Evolutionary conservation across 2,888 invertebrate genomes (phyloP).

Genomic region (Thera britannica): DNA sequence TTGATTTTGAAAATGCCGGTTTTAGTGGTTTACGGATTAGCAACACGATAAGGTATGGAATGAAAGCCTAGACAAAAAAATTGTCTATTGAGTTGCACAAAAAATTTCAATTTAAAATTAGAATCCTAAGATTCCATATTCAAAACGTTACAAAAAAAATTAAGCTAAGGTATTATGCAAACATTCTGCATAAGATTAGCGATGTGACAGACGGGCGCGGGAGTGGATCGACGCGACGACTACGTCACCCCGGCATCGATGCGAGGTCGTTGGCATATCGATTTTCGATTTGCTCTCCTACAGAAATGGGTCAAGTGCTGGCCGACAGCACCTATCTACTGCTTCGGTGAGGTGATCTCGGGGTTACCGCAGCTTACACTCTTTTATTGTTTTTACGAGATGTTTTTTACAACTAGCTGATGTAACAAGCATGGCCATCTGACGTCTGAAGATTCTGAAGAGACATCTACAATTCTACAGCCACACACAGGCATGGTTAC

Average conservation of each 20-base stretch:
- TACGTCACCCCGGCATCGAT: slow-evolving; percentile 45
- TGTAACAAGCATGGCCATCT: no score
- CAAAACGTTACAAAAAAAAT: not conserved
- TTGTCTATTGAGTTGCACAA: no score
- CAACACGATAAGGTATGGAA: no score
- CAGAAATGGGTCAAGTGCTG: slow-evolving; percentile 80
- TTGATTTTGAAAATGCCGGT: no score
- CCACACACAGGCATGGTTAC: no score
- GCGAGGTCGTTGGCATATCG: slow-evolving; percentile 71
- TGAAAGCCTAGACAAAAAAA: no score
- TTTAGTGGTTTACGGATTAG: no score
- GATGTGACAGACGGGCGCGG: slow-evolving; percentile 54
- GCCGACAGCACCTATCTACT: slow-evolving; percentile 50
- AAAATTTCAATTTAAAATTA: no score
- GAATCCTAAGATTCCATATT: not conserved
- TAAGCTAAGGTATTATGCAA: not conserved
- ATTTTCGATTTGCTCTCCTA: slow-evolving; percentile 81
- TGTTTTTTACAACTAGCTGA: no score
- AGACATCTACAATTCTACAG: no score
- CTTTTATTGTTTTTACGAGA: slow-evolving; percentile 26
- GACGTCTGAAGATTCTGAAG: no score
- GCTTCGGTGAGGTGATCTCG: slow-evolving; percentile 18
- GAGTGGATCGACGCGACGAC: slow-evolving; percentile 48
- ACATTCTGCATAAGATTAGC: slow-evolving; percentile 33
- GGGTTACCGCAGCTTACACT: slow-evolving; percentile 42